Evolutionary conservation across 2,113 vertebrate genomes (phyloP).

Genomic region (Amblyopsis rosae): DNA sequence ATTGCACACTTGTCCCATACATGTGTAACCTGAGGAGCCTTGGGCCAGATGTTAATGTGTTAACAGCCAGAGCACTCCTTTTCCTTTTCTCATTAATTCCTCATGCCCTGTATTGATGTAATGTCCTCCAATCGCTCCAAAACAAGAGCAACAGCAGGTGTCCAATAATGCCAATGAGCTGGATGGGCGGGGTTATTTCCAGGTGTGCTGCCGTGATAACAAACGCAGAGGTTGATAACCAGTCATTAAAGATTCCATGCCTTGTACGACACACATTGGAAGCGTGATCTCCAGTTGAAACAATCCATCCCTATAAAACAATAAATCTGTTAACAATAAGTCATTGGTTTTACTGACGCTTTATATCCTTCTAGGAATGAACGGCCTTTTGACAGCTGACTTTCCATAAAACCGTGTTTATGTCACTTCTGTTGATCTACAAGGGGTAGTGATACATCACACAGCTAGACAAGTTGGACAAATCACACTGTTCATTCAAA

Average conservation of each 20-base stretch:
- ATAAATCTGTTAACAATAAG: constrained; percentile 52
- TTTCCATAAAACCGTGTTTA: constrained; percentile 45
- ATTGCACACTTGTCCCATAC: constrained; percentile 51
- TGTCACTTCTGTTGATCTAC: constrained; percentile 24
- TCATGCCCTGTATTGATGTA: constrained; percentile 57
- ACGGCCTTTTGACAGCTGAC: constrained; percentile 42
- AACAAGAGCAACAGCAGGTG: constrained; percentile 71
- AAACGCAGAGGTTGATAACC: constrained; percentile 65
- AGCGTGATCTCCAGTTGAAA: constrained; percentile 47
- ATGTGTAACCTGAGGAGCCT: constrained; percentile 45
- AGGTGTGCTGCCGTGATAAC: constrained; percentile 72
- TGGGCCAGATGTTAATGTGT: constrained; percentile 67
- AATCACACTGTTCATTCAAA: constrained; percentile 44
- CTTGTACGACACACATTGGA: constrained; percentile 44
- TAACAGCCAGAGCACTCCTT: constrained; percentile 49
- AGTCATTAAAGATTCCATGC: constrained; percentile 76
- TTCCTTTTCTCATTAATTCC: constrained; percentile 67
- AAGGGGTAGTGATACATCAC: constrained; percentile 50
- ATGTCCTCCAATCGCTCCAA: constrained; percentile 65
- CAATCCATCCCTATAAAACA: constrained; percentile 31
- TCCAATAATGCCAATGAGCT: constrained; percentile 62
- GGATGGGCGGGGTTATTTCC: constrained; percentile 57
- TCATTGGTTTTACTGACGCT: constrained; percentile 58
- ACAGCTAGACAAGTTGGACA: constrained; percentile 20
- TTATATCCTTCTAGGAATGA: constrained; percentile 37